Conservation (phyloP, 2,797 vertebrate species). For the Tapera naevia region DNA sequence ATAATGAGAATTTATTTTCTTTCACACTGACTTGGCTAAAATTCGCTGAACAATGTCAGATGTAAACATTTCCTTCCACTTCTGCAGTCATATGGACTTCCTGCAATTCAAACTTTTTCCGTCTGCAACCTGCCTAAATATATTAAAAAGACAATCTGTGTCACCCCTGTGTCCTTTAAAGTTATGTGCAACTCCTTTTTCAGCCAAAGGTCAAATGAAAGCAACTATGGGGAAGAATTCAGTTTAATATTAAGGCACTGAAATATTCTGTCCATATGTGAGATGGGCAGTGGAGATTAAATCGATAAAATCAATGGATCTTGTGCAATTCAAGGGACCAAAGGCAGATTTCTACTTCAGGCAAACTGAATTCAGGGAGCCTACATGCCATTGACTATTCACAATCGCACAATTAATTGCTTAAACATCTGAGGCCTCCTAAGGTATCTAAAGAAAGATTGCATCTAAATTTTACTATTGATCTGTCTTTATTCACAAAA, state of each 20-base stretch:
- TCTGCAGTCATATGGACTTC: neutral
- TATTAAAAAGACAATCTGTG: neutral
- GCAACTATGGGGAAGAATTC: neutral
- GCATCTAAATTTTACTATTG: neutral
- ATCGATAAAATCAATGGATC: neutral
- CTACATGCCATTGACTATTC: neutral
- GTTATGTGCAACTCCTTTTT: neutral
- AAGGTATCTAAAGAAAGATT: neutral
- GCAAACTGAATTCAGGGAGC: neutral
- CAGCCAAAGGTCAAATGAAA: neutral
- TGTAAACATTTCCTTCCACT: neutral
- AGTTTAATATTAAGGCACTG: neutral
- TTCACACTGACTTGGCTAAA: neutral
- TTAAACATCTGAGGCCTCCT: neutral
- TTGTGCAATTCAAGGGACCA: neutral
- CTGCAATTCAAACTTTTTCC: neutral
- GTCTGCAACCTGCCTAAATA: neutral
- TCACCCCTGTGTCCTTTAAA: neutral
- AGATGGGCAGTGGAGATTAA: neutral
- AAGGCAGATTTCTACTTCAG: neutral
- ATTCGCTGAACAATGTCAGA: neutral
- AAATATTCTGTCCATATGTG: neutral
- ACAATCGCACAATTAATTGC: neutral
- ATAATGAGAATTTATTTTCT: neutral
- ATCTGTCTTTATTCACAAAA: neutral